Conservation (phyloP, 2,113 vertebrate genomes). For the Rhombomys opimus region DNA sequence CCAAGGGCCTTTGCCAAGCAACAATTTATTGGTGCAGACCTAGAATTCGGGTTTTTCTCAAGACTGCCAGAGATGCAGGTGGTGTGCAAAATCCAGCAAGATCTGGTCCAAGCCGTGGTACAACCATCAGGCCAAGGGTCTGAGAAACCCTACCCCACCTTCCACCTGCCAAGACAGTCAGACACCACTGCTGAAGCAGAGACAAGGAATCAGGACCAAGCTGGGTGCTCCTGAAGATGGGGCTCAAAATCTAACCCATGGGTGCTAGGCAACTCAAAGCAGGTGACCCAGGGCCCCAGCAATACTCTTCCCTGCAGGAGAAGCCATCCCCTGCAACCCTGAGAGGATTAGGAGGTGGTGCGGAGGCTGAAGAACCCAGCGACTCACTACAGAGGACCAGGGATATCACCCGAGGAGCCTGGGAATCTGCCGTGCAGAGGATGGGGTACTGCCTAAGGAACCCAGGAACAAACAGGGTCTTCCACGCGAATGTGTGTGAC, state of each 20-base stretch:
- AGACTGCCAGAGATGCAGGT: background rate
- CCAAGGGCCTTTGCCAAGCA: background rate
- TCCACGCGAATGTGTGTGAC: background rate
- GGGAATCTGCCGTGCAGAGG: background rate
- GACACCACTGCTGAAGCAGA: too few species aligned
- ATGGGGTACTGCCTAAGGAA: background rate
- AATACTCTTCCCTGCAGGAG: background rate
- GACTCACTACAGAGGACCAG: background rate
- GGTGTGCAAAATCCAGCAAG: background rate
- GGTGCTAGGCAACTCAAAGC: background rate
- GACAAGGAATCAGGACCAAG: background rate
- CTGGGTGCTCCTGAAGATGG: background rate
- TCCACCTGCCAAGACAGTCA: background rate
- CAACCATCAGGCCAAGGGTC: background rate
- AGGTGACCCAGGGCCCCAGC: background rate
- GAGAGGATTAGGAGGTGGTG: background rate
- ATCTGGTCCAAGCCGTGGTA: background rate
- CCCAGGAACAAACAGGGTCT: background rate
- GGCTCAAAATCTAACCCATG: background rate
- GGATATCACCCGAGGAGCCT: background rate
- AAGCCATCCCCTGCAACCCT: background rate
- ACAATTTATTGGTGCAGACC: background rate
- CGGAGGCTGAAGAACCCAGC: background rate
- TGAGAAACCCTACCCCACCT: background rate
- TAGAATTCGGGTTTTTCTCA: slow-evolving; percentile 44